Percentiles rank a stretch among this genome's conserved stretches.
These are phyloP conservation scores for Sycophila sp. DNA, from an alignment of 1,140 invertebrate species.

Conservation along the genomic window DNA sequence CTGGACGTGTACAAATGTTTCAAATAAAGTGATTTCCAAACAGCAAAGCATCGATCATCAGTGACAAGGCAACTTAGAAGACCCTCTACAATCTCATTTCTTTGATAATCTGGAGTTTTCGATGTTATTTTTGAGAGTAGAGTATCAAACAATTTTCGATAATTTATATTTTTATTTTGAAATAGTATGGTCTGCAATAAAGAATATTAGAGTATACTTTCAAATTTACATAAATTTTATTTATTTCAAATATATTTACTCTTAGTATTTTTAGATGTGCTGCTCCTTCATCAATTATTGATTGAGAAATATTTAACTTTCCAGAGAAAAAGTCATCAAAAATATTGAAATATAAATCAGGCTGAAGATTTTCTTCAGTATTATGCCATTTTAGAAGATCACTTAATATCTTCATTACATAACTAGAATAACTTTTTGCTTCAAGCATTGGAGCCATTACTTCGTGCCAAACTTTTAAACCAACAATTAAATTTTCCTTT, in stretches of 20 bases:
- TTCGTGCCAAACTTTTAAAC: slow-evolving; percentile 84
- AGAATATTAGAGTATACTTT: slow-evolving; percentile 39
- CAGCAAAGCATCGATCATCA: slow-evolving; percentile 65
- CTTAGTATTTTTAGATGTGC: slow-evolving; percentile 60
- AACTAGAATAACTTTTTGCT: slow-evolving; percentile 76
- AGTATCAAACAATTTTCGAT: slow-evolving; percentile 60
- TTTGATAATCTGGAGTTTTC: slow-evolving; percentile 55
- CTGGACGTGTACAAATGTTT: slow-evolving; percentile 67
- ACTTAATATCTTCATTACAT: slow-evolving; percentile 76
- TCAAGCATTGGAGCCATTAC: slow-evolving; percentile 81
- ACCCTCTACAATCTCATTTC: slow-evolving; percentile 61
- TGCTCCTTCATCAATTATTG: slow-evolving; percentile 49
- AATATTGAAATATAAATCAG: slow-evolving; percentile 61
- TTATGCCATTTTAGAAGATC: slow-evolving; percentile 65
- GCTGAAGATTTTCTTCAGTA: slow-evolving; percentile 54
- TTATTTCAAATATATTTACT: slow-evolving; percentile 40
- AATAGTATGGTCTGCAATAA: slow-evolving; percentile 51
- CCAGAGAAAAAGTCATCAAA: slow-evolving; percentile 60
- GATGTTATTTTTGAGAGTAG: slow-evolving; percentile 60
- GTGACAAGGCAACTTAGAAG: slow-evolving; percentile 64
- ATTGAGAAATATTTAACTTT: slow-evolving; percentile 52
- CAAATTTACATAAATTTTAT: slow-evolving; percentile 2
- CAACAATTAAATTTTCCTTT: slow-evolving; percentile 72
- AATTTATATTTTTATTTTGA: slow-evolving; percentile 59
- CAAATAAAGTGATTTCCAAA: slow-evolving; percentile 68